phyloP scores from a whole-genome alignment of 37 sponge, comb jelly and placozoan genomes.

The Chondrilla cf. caribensis region DNA sequence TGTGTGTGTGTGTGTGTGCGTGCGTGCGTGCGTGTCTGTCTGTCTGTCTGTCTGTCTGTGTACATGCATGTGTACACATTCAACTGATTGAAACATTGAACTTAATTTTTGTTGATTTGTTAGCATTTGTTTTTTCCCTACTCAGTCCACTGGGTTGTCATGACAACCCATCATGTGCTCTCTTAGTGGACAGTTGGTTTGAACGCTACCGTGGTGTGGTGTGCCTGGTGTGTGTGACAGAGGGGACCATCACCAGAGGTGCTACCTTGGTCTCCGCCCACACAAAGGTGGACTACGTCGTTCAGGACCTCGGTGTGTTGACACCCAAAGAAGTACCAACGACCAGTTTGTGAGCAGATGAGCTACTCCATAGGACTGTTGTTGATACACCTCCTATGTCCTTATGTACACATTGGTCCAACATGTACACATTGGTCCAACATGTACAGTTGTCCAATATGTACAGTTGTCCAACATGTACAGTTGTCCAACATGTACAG shows the following conservation, averaged over 20 bases:
- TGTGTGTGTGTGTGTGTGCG: slow-evolving; percentile 10
- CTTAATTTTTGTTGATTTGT: too few relatives aligned
- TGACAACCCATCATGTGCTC: slow-evolving; percentile 38
- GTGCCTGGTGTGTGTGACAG: slow-evolving; percentile 71
- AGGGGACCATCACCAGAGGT: slow-evolving; percentile 66
- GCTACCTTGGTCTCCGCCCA: slow-evolving; percentile 3
- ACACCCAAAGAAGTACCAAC: slow-evolving; percentile 52
- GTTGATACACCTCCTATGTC: too few relatives aligned
- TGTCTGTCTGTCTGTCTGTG: neutral
- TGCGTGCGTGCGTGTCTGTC: neutral
- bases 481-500: too few relatives aligned
- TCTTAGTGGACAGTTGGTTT: slow-evolving; percentile 91
- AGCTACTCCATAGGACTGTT: too few relatives aligned
- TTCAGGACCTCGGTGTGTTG: slow-evolving; percentile 69
- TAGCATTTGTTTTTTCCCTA: neutral
- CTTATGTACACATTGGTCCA: too few relatives aligned
- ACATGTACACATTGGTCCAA: too few relatives aligned
- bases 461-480: too few relatives aligned
- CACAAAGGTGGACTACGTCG: slow-evolving; percentile 52
- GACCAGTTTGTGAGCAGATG: slow-evolving; percentile 47
- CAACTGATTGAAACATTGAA: too few relatives aligned
- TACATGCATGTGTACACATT: neutral
- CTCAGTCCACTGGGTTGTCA: slow-evolving; percentile 27
- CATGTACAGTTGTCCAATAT: too few relatives aligned
- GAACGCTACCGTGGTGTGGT: slow-evolving; percentile 82